Conservation (phyloP, 2,888 invertebrate genomes). For the Nemapogon koenigi region DNA sequence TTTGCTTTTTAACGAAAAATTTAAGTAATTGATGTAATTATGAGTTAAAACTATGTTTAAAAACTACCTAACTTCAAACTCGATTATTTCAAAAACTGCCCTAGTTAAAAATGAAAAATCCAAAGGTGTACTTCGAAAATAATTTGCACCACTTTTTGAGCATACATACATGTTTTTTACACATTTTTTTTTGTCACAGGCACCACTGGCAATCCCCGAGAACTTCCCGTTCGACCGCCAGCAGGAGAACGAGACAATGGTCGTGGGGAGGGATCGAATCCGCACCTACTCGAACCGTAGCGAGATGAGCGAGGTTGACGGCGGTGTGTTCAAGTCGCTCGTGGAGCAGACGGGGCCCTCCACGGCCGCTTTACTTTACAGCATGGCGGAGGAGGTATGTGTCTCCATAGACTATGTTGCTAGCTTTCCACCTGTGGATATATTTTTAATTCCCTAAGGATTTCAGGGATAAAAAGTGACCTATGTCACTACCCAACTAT, state of each 20-base stretch:
- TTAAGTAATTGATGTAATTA: no score
- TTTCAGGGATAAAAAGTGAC: no score
- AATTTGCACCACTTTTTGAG: background rate
- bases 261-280: constrained; percentile 26
- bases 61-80: no score
- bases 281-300: constrained; percentile 39
- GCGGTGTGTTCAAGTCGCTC: constrained; percentile 69
- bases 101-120: no score
- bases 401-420: background rate
- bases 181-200: constrained; percentile 26
- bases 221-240: constrained; percentile 32
- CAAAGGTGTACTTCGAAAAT: no score
- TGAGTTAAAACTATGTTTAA: no score
- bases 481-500: no score
- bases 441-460: no score
- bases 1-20: no score
- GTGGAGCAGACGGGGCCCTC: constrained; percentile 73
- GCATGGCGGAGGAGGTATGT: constrained; percentile 64
- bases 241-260: constrained; percentile 30
- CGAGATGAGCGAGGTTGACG: constrained; percentile 34
- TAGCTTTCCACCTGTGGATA: no score
- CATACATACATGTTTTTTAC: background rate
- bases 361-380: constrained; percentile 59
- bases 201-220: constrained; percentile 47
- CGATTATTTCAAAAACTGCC: no score